A percentile compares a stretch with the other conserved stretches of the same genome.
Conservation (phyloP, 2,113 vertebrate species). For the Mormyrus iriodes region DNA sequence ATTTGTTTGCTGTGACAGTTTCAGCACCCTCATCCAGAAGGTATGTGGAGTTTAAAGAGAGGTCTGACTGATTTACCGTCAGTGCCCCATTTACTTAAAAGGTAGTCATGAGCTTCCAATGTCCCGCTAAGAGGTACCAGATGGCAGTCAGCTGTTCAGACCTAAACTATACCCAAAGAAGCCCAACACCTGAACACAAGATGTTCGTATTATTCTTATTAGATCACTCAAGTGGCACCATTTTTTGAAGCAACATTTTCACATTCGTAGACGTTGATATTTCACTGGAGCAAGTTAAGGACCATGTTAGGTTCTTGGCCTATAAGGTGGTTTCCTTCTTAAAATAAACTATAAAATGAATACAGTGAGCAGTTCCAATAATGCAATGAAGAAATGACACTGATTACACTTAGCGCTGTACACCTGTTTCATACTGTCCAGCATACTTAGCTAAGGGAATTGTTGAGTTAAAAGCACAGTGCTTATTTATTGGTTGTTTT, state of each 20-base stretch:
- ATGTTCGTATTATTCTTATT: constrained; percentile 2
- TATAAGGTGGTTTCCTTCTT: background rate
- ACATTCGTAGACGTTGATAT: background rate
- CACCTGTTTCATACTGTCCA: background rate
- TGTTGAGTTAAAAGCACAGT: background rate
- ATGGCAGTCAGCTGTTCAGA: constrained; percentile 40
- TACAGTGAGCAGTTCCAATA: background rate
- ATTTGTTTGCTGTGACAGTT: background rate
- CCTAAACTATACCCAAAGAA: constrained; percentile 29
- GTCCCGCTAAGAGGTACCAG: constrained; percentile 47
- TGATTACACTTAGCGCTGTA: background rate
- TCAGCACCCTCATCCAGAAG: constrained; percentile 24
- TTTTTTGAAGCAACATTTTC: background rate
- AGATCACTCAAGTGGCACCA: background rate
- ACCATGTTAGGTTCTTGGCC: background rate
- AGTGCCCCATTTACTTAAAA: constrained; percentile 27
- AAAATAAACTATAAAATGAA: background rate
- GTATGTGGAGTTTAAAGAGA: constrained; percentile 24
- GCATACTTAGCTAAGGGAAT: background rate
- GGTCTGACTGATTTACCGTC: constrained; percentile 35
- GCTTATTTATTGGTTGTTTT: background rate
- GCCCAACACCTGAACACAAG: constrained; percentile 17
- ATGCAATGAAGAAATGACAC: background rate
- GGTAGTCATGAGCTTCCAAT: constrained; percentile 28
- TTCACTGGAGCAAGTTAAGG: constrained; percentile 1